A percentile compares a stretch with the other conserved stretches of the same genome.
These are phyloP conservation scores for Himalopsyche japonica DNA, from an alignment of 2,888 invertebrate genomes.

Conservation along the genomic window DNA sequence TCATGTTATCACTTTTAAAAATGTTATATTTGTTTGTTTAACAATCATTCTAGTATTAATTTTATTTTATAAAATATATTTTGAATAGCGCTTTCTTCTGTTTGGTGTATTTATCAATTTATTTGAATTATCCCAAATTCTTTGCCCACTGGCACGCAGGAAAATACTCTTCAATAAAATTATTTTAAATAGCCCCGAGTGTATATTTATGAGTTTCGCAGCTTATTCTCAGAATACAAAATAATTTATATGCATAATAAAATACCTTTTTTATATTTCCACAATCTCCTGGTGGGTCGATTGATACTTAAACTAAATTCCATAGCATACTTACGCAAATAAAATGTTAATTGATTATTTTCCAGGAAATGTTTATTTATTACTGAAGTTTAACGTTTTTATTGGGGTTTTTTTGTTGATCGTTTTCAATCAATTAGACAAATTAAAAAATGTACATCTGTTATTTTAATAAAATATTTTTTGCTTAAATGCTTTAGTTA, in stretches of 20 bases:
- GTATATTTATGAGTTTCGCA: not conserved
- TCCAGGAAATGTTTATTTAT: too few species aligned
- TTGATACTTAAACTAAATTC: not conserved
- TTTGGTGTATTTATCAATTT: not conserved
- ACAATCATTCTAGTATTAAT: too few species aligned
- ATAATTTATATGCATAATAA: not conserved
- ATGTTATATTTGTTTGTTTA: too few species aligned
- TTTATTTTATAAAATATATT: too few species aligned
- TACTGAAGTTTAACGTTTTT: too few species aligned
- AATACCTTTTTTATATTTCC: not conserved
- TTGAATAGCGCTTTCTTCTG: not conserved
- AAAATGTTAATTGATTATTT: not conserved
- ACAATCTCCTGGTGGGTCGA: not conserved
- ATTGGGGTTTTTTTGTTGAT: too few species aligned
- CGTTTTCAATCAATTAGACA: too few species aligned
- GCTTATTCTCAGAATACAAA: not conserved
- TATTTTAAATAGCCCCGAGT: not conserved
- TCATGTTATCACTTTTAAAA: too few species aligned
- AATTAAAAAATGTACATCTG: too few species aligned
- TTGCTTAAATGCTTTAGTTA: too few species aligned
- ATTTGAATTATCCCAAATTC: not conserved
- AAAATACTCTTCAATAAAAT: not conserved
- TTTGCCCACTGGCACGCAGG: not conserved
- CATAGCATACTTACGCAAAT: not conserved
- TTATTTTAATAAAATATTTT: too few species aligned